These are phyloP conservation scores for Chrysaora quinquecirrha DNA, from an alignment of 30 jellyfish, hydroid and myxozoan genomes.

Conservation along the genomic window DNA sequence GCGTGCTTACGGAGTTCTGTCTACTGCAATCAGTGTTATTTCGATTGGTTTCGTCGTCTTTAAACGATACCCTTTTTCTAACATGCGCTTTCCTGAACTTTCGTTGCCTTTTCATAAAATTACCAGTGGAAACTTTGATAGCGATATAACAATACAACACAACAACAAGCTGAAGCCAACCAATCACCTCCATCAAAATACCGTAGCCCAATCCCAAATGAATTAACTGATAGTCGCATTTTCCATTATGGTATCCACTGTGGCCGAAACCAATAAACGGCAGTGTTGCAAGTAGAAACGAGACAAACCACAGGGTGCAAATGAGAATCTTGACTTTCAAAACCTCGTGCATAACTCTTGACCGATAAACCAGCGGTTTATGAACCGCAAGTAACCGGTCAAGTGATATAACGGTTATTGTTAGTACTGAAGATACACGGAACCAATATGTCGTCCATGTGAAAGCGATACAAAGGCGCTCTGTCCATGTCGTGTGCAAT, in stretches of 20 bases:
- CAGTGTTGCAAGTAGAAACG: constrained; percentile 58
- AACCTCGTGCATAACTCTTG: constrained; percentile 69
- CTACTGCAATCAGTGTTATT: neutral
- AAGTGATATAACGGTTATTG: constrained; percentile 61
- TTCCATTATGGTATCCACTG: constrained; percentile 7
- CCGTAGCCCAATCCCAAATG: constrained; percentile 62
- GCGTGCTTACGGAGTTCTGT: neutral
- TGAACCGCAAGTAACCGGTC: constrained; percentile 73
- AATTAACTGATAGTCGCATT: constrained; percentile 61
- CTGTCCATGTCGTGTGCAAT: constrained; percentile 39
- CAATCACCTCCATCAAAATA: constrained; percentile 54
- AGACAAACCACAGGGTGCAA: constrained; percentile 43
- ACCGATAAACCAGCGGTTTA: constrained; percentile 68
- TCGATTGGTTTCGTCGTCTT: neutral
- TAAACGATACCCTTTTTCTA: neutral
- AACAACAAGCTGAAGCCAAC: constrained; percentile 56
- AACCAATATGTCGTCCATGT: constrained; percentile 54
- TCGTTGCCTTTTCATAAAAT: constrained; percentile 61
- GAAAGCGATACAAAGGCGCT: constrained; percentile 41
- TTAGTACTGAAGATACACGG: constrained; percentile 65
- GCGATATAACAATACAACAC: constrained; percentile 67
- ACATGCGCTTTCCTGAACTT: constrained; percentile 35
- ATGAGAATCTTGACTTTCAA: constrained; percentile 46
- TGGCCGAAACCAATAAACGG: constrained; percentile 50
- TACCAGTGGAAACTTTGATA: constrained; percentile 56